Conservation (phyloP, 2,888 invertebrate species). For the Thumatha senex region DNA sequence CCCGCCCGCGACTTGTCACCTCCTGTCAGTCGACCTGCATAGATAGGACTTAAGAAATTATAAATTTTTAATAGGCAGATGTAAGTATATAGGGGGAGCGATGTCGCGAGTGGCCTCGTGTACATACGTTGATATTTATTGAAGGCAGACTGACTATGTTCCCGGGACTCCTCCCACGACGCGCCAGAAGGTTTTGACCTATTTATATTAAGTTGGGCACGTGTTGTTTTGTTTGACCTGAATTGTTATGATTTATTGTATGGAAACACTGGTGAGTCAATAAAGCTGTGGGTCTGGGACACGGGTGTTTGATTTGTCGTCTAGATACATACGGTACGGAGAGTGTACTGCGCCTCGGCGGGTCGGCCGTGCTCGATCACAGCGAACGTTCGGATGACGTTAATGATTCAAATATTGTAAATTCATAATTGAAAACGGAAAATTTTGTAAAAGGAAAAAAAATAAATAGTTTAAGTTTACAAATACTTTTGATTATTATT, state of each 20-base stretch:
- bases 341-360: conserved; percentile 46
- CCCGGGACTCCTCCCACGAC: conserved; percentile 55
- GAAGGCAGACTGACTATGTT: conserved; percentile 66
- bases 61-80: conserved; percentile 75
- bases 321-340: conserved; percentile 57
- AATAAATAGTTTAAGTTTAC: conserved; percentile 82
- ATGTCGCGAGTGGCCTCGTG: conserved; percentile 74
- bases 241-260: conserved; percentile 84
- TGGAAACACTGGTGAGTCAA: conserved; percentile 83
- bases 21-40: conserved; percentile 73
- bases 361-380: conserved; percentile 45
- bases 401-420: conserved; percentile 67
- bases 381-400: conserved; percentile 50
- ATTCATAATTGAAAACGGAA: conserved; percentile 66
- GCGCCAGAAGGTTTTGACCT: conserved; percentile 75
- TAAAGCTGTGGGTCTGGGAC: conserved; percentile 83
- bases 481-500: conserved; percentile 64
- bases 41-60: conserved; percentile 82
- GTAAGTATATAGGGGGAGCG: conserved; percentile 65
- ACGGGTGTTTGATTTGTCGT: conserved; percentile 77
- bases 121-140: conserved; percentile 82
- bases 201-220: conserved; percentile 80
- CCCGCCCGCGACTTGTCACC: background rate
- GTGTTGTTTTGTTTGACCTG: conserved; percentile 82
- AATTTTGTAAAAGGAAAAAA: conserved; percentile 78